Base-by-base conservation (phyloP, 2,797 vertebrate species). In the Hippoglossus hippoglossus region DNA sequence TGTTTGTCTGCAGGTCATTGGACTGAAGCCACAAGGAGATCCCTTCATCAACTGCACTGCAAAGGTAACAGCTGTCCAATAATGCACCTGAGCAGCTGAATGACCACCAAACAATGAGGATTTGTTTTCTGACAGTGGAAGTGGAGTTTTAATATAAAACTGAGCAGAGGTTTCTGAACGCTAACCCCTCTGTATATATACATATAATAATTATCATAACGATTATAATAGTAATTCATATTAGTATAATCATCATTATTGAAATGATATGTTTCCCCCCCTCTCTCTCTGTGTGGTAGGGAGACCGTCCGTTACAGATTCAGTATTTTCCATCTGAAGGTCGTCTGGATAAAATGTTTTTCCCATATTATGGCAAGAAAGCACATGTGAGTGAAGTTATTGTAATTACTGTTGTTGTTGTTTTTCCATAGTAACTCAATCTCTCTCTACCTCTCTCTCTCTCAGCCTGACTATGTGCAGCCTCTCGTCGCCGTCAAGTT, bases 301-400 rank as follows among this genome's bases (percentile, higher is more conserved):
- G 93, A 85, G 87, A 90, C 82, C 84, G 61, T 16, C 71, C 58
- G 6, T 72, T 95, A 77, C 53, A 75, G 77, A 89, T 97, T 89
- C 77, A 74, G 63, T 95, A 95, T 80, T 98, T 95, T 85, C 97
- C 97, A 24, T 0, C 58, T 5, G 70, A 86, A 39, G 96, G 95
- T 46, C 68, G 31, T 1, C 85, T 98, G 81, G 96, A 98, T 79
- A 95, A 96, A 91, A 97, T 96, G 93, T 99, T 96, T 86, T 99
- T 96, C 81, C 97, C 97, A 0, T 99, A 98, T 80, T 99, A 97
- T 19, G 97, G 97, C 24, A 98, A 96, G 77, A 95, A 94, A 59
- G 82, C 87, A 52, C 97, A 99, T 4, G 97, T 99, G 46, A 86
- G 87, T 90, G 25, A 41, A 39, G 31, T 50, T 10, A 11, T 19